Conservation (phyloP, 2,888 invertebrate genomes). For the Ophraella communa region DNA sequence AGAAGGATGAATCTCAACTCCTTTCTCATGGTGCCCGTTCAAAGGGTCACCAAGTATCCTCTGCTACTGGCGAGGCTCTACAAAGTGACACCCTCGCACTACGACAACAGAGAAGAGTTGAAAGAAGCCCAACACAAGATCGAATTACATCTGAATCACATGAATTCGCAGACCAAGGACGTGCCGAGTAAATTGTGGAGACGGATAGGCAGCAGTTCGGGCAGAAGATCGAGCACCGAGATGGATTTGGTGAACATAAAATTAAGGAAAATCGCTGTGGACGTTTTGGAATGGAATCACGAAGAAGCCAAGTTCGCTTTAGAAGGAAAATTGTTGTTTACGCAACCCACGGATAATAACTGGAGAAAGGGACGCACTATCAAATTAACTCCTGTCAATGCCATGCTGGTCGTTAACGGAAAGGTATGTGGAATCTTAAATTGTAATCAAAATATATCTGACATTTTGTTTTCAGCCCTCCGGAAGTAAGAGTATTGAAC, state of each 20-base stretch:
- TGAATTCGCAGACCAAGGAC: conserved; percentile 92
- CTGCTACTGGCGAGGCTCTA: conserved; percentile 86
- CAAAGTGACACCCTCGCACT: conserved; percentile 86
- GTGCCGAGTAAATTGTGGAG: conserved; percentile 91
- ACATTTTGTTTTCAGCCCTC: conserved; percentile 30
- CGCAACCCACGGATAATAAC: conserved; percentile 89
- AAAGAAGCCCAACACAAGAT: conserved; percentile 91
- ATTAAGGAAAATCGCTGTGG: conserved; percentile 90
- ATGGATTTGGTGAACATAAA: conserved; percentile 90
- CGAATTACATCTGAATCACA: conserved; percentile 90
- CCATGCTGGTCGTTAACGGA: conserved; percentile 89
- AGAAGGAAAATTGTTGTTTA: conserved; percentile 87
- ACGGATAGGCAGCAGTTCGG: conserved; percentile 76
- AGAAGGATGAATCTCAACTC: conserved; percentile 96
- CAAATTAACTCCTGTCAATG: conserved; percentile 86
- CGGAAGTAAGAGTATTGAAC: conserved; percentile 36
- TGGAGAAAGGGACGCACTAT: conserved; percentile 89
- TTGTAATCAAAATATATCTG: too few species aligned
- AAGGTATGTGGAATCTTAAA: conserved; percentile 67
- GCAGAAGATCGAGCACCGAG: conserved; percentile 76
- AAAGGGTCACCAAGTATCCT: conserved; percentile 96
- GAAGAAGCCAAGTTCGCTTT: conserved; percentile 90
- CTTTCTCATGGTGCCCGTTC: conserved; percentile 98
- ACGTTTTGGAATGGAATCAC: conserved; percentile 92
- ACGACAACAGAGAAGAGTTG: conserved; percentile 82